Conservation (phyloP, 2,888 invertebrate genomes). For the Drosophila neotestacea region DNA sequence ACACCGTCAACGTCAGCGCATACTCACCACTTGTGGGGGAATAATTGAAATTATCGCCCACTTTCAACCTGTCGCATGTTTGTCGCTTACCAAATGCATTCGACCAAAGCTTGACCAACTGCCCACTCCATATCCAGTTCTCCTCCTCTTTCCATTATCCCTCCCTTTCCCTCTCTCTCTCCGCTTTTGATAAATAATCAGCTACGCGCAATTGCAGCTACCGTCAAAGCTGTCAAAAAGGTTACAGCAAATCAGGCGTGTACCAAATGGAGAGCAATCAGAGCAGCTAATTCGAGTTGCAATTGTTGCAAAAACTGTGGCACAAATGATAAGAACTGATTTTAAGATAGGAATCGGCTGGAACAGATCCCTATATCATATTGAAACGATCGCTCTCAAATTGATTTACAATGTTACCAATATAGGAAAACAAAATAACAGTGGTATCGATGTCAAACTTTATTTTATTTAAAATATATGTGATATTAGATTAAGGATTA, state of each 20-base stretch:
- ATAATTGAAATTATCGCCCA: slow-evolving; percentile 1
- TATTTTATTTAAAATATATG: no score
- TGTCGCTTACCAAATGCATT: slow-evolving; percentile 32
- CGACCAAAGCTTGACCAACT: slow-evolving; percentile 19
- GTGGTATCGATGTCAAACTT: no score
- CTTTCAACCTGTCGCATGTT: slow-evolving; percentile 57
- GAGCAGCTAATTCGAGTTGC: slow-evolving; percentile 1
- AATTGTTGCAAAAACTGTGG: slow-evolving; percentile 8
- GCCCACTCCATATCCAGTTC: neutral
- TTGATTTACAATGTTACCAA: no score
- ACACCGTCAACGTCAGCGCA: slow-evolving; percentile 10
- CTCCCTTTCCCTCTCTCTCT: neutral
- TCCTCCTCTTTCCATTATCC: no score
- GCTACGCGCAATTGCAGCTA: slow-evolving; percentile 16
- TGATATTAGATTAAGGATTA: no score
- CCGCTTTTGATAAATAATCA: slow-evolving; percentile 13
- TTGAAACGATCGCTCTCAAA: no score
- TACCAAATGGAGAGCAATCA: slow-evolving; percentile 1
- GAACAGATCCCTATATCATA: no score
- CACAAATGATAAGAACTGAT: slow-evolving; percentile 10
- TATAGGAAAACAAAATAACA: no score
- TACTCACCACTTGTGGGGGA: slow-evolving; percentile 19
- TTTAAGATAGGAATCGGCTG: no score
- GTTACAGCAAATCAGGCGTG: neutral
- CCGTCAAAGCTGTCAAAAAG: slow-evolving; percentile 12